Evolutionary conservation across 1,140 invertebrate genomes (phyloP), one percentile per base, ranked within the genome.

Genomic region (Lethocerus indicus): DNA sequence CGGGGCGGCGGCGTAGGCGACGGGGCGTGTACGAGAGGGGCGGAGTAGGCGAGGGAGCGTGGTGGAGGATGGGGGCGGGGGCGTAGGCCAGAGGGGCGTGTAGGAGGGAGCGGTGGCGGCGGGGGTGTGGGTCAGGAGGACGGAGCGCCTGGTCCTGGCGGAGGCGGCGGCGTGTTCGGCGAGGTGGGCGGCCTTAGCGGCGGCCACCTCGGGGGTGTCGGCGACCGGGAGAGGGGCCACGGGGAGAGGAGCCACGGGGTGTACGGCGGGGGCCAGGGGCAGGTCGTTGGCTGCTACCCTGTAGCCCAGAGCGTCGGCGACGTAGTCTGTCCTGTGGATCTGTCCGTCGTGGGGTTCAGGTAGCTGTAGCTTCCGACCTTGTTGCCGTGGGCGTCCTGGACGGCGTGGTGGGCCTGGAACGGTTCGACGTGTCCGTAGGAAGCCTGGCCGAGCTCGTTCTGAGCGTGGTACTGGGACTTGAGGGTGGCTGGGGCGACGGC

Each of bases 361-460:
- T 74, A 73, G 47, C 69, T 68, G 64, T 70, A 71, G 55, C 64
- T 66, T 55, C 72, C 72, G 54, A 70, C 64, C 49, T 71, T 62
- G 61, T 70, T 67, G 55, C 71, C 72, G 52, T 65, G 61, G 44
- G 62, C 67, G 57, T 72, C 71, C 61, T 71, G 67, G 43, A 67
- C 68, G 52, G 71, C 71, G 54, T 67, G 64, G 46, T 72, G 67
- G 14, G 67, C 63, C 57, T 72, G 71, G 63, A 68, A 67, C 32
- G 70, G 66, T 60, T 72, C 69, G 52, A 67, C 63, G 54, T 72
- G 71, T 52, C 71, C 71, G 63, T 72, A 73, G 54, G 65, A 57
- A 54, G 70, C 71, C 56, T 71, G 68, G 24, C 71, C 71, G n/a
- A 69, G 65, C 56, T 70, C 62, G 59, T 76, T 71, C 55, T 72